Base-by-base conservation (phyloP, 2,888 invertebrate species). In the Drosophila helvetica region DNA sequence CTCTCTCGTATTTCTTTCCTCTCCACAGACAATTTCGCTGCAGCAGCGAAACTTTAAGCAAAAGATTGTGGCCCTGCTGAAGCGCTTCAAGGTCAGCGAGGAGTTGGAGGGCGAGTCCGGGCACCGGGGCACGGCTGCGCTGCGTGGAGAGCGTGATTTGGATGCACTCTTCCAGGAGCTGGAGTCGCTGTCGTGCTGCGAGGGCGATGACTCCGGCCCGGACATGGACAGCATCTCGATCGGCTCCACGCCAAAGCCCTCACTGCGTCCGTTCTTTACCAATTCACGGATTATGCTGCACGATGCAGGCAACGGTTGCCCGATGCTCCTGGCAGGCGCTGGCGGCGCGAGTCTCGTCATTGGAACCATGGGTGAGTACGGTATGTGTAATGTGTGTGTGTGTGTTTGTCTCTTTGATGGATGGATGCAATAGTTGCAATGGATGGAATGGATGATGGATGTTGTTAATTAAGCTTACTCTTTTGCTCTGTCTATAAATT, bases 181-280 rank as follows among this genome's bases (percentile, higher is more conserved):
- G 79, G 99, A 99, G 92, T 98, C 98, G 73, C 93, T 99, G 73
- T 98, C 98, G 83, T 95, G 95, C 89, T 95, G 95, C 80, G 95
- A 95, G 86, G 94, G 94, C 62, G 95, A 95, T 88, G 99, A 99
- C 91, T 98, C 98, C 12, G 98, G 97, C 0, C 98, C 97, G 8
- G 98, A 98, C 90, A 94, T 96, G 93, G 99, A 99, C 92, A 98
- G 98, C 57, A 96, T 99, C 94, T 98, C 98, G 90, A 97, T 99
- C 89, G 97, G 97, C 75, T 99, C 98, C 80, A 98, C 98, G 51
- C 99, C 99, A 18, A 99, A 99, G 92, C 99, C 99, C 51, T 98
- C 98, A 79, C 93, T 99, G 77, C 93, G 98, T 90, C 98, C 98
- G 5, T 98, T 98, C 93, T 98, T 98, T 93, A 97, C 98, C 90